Base-by-base conservation (phyloP, 2,888 invertebrate species). In the Drosophila merina region DNA sequence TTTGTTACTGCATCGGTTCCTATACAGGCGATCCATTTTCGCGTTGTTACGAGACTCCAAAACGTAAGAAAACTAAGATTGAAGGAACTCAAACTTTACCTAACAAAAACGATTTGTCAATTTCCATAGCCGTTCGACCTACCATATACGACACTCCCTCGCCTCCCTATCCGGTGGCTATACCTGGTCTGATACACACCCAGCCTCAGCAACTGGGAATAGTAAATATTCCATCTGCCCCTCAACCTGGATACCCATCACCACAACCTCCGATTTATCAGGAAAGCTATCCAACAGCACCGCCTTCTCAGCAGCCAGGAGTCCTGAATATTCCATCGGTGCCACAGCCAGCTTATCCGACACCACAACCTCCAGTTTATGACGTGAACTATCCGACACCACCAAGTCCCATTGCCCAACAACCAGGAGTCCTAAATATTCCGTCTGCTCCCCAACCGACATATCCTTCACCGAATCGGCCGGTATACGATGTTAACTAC, bases 91-190 rank as follows among this genome's bases (percentile, higher is more conserved):
- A 10, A 5, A 20, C 10, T 7, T 45, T 14, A 52, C 42, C 20
- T 52, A 70, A 75, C 72, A 14, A 72, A 38, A 25, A 30, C 48
- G 2, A 40, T 44, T 71, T 20, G 57, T n/a, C 4, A 25, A 26
- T 47, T 59, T 4, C 14, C 75, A 67, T 57, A 26, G 57, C 42
- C 45, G 48, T 50, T 6, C 48, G 49, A 45, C 96, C 20, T 90
- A 94, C 57, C 95, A 96, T 88, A 92, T 88, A 93, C 86, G 95
- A 96, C 89, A 93, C 94, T 52, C 95, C 96, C 8, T 93, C 94
- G 75, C 96, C 96, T 88, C 93, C 93, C 89, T 91, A 81, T 77
- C 89, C 69, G 88, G 90, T 62, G 47, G 75, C 74, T 0, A 82
- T 88, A 47, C 93, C 93, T 1, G 94, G 76, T 3, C 94, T 56